Evolutionary conservation across 2,797 vertebrate species (phyloP).

Genomic region (Etheostoma nigrum): DNA sequence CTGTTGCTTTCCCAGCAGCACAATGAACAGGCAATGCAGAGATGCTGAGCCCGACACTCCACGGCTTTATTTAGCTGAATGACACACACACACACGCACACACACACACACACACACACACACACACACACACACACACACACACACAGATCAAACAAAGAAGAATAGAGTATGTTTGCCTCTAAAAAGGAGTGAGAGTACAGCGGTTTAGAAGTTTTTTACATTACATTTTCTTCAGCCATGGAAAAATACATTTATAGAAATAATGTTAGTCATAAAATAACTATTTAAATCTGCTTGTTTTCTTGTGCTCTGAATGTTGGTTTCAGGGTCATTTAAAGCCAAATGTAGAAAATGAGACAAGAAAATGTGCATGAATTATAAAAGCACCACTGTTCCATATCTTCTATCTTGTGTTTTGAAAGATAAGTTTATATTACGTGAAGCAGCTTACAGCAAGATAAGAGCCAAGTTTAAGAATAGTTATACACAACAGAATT

Average conservation of each 20-base stretch:
- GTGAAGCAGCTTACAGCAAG: background rate
- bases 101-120: slow-evolving; percentile 24
- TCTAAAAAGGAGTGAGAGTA: slow-evolving; percentile 4
- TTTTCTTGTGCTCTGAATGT: background rate
- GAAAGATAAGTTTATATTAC: background rate
- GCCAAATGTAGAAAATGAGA: slow-evolving; percentile 6
- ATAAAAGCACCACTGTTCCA: slow-evolving; percentile 6
- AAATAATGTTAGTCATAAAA: background rate
- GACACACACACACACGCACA: slow-evolving; percentile 37
- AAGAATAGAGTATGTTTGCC: no score
- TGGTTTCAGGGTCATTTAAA: slow-evolving; percentile 5
- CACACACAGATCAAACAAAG: background rate
- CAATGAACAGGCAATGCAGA: slow-evolving; percentile 64
- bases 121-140: background rate
- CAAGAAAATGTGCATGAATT: background rate
- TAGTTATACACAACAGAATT: background rate
- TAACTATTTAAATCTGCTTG: background rate
- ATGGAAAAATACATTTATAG: background rate
- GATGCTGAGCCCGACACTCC: slow-evolving; percentile 72
- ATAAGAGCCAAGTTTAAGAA: background rate
- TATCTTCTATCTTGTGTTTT: background rate
- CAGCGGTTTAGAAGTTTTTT: slow-evolving; percentile 19
- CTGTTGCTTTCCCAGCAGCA: slow-evolving; percentile 65
- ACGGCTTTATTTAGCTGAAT: slow-evolving; percentile 63
- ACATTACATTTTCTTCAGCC: background rate